Percentiles rank a stretch among this genome's conserved stretches.
Evolutionary conservation across 2,113 vertebrate species (phyloP).

Genomic region (Pica pica): DNA sequence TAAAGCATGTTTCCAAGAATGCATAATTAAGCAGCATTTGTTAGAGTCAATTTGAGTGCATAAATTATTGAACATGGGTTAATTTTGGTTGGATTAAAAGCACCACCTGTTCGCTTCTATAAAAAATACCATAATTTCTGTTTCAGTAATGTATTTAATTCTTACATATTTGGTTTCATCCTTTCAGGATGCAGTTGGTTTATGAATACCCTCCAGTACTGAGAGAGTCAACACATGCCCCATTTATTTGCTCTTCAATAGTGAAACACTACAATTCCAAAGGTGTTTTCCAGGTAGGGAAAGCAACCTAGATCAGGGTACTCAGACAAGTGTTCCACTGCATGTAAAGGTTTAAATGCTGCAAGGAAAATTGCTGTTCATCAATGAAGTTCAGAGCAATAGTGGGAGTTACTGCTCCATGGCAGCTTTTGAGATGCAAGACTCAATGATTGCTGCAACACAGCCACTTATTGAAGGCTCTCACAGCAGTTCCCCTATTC

Average conservation of each 20-base stretch:
- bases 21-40: slow-evolving; percentile 62
- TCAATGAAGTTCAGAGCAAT: not conserved
- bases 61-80: slow-evolving; percentile 58
- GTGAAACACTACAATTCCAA: not conserved
- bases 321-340: no score
- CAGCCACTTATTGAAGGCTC: not conserved
- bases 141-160: slow-evolving; percentile 24
- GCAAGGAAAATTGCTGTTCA: not conserved
- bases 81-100: slow-evolving; percentile 69
- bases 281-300: not conserved
- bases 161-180: not conserved
- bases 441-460: not conserved
- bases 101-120: slow-evolving; percentile 61
- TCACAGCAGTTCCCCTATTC: not conserved
- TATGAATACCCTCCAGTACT: not conserved
- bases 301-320: not conserved
- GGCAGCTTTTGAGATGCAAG: not conserved
- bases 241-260: not conserved
- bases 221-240: not conserved
- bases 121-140: not conserved
- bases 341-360: not conserved
- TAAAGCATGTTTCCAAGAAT: slow-evolving; percentile 51
- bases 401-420: not conserved
- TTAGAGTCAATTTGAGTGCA: slow-evolving; percentile 31
- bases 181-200: not conserved